phyloP scores from a whole-genome alignment of 2,888 invertebrate genomes.

The Amphipoea lucens region DNA sequence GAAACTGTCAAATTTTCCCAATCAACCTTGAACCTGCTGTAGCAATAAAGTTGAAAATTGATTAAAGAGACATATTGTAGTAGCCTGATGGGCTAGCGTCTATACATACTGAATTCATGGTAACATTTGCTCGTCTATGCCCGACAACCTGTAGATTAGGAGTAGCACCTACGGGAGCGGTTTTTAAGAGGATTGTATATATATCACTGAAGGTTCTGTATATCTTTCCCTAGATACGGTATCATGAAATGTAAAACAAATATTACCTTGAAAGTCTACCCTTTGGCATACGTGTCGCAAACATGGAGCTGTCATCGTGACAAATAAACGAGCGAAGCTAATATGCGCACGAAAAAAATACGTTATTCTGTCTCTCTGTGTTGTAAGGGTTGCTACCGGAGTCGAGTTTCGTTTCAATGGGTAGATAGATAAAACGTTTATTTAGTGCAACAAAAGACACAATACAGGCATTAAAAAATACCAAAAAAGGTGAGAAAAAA shows the following conservation, averaged over 20 bases:
- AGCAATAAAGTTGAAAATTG: too few species aligned
- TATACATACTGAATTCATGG: background rate
- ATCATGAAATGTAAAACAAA: constrained; percentile 9
- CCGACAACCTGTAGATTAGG: background rate
- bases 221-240: background rate
- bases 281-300: constrained; percentile 7
- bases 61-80: too few species aligned
- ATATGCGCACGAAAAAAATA: constrained; percentile 38
- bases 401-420: background rate
- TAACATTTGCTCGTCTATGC: background rate
- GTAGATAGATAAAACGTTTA: too few species aligned
- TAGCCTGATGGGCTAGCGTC: too few species aligned
- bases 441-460: too few species aligned
- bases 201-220: background rate
- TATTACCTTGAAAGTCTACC: constrained; percentile 13
- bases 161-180: too few species aligned
- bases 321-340: constrained; percentile 41
- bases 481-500: too few species aligned
- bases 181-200: background rate
- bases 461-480: too few species aligned
- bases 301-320: constrained; percentile 38
- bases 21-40: too few species aligned
- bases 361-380: constrained; percentile 19
- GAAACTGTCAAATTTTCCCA: too few species aligned
- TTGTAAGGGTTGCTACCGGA: constrained; percentile 32